Percentiles rank a stretch among this genome's conserved stretches.
Evolutionary conservation across 1,140 invertebrate species (phyloP).

Genomic region (Campoletis sonorensis): DNA sequence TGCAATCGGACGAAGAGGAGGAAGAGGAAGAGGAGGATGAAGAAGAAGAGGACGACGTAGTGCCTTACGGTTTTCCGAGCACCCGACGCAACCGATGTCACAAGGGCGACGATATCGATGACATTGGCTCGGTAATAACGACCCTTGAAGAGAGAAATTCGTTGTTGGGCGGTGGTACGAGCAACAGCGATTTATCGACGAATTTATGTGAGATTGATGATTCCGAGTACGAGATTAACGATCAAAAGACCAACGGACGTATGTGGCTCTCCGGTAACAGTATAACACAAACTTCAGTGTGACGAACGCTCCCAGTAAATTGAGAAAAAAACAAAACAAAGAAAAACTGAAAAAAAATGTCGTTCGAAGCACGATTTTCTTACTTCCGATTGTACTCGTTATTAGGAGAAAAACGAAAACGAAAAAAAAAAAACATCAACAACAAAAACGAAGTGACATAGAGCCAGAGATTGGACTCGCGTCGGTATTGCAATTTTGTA

Average conservation of each 20-base stretch:
- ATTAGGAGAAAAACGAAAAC: not conserved
- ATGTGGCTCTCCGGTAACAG: conserved; percentile 74
- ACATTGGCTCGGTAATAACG: conserved; percentile 78
- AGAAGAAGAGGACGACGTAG: conserved; percentile 79
- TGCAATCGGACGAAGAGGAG: conserved; percentile 76
- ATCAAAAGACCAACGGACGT: conserved; percentile 77
- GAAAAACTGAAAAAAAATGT: conserved; percentile 35
- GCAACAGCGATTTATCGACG: conserved; percentile 90
- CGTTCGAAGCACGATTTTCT: conserved; percentile 37
- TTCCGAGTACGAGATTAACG: conserved; percentile 84
- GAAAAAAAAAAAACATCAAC: conserved; percentile 1
- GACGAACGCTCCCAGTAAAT: conserved; percentile 66
- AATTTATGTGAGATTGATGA: conserved; percentile 95
- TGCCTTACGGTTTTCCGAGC: conserved; percentile 83
- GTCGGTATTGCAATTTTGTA: conserved; percentile 47
- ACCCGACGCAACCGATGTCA: conserved; percentile 78
- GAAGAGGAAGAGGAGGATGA: conserved; percentile 77
- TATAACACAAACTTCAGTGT: conserved; percentile 80
- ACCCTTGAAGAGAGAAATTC: conserved; percentile 85
- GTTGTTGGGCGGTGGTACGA: conserved; percentile 82
- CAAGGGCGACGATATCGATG: conserved; percentile 74
- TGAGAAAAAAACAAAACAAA: conserved; percentile 39
- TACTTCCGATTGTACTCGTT: conserved; percentile 59
- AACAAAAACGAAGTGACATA: too few relatives aligned
- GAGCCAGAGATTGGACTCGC: conserved; percentile 20